These are phyloP conservation scores for Triplophysa dalaica DNA, from an alignment of 2,113 vertebrate species.

Conservation along the genomic window DNA sequence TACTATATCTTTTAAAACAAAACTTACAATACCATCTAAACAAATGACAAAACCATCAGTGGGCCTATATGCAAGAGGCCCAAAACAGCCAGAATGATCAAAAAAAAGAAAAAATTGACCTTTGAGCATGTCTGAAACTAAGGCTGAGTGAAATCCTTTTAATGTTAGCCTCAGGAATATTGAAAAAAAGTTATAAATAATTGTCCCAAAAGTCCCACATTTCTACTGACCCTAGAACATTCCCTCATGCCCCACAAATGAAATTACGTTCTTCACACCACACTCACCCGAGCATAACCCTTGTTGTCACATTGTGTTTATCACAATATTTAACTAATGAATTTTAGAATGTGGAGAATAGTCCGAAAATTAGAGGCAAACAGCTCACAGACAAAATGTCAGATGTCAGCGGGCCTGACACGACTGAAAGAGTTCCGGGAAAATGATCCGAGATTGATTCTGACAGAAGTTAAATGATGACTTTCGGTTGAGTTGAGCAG, in stretches of 20 bases:
- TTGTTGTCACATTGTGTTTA: slow-evolving; percentile 21
- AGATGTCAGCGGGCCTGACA: slow-evolving; percentile 36
- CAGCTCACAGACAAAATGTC: slow-evolving; percentile 26
- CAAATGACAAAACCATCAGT: no score
- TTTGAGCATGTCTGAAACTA: no score
- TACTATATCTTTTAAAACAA: no score
- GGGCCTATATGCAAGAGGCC: no score
- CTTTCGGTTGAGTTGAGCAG: slow-evolving; percentile 39
- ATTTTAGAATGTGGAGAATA: slow-evolving; percentile 6
- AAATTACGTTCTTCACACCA: background rate
- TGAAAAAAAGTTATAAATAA: background rate
- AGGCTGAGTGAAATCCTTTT: no score
- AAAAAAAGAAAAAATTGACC: no score
- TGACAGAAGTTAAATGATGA: slow-evolving; percentile 54
- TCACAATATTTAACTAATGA: slow-evolving; percentile 21
- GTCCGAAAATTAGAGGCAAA: slow-evolving; percentile 37
- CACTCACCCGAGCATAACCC: slow-evolving; percentile 23
- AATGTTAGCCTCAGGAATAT: no score
- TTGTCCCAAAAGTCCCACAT: background rate
- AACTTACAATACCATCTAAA: no score
- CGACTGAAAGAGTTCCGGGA: slow-evolving; percentile 27
- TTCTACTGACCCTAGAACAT: background rate
- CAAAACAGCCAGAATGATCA: no score
- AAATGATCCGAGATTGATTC: slow-evolving; percentile 47
- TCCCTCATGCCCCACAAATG: background rate